Percentiles rank a stretch among this genome's conserved stretches.
Conservation (phyloP, 2,797 vertebrate genomes). For the Dromococcyx pavoninus region DNA sequence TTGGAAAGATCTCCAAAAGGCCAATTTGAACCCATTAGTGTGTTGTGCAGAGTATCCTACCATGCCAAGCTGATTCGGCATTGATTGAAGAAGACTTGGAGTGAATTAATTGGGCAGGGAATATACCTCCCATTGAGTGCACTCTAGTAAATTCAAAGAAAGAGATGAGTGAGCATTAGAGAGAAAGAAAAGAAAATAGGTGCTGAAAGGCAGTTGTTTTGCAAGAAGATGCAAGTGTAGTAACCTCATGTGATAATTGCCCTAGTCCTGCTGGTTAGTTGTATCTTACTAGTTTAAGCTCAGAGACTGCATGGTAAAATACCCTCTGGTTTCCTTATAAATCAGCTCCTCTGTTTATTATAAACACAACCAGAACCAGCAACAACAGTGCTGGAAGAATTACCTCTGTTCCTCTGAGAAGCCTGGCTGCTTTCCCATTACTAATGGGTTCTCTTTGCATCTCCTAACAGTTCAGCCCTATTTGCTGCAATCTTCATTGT, state of each 20-base stretch:
- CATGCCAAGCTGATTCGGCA: not conserved
- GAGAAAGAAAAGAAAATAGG: not conserved
- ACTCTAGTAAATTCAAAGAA: not conserved
- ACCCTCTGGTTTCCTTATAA: not conserved
- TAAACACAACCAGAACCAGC: not conserved
- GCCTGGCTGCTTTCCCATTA: not conserved
- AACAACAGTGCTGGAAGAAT: not conserved
- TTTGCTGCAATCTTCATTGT: not conserved
- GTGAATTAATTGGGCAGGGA: accelerated
- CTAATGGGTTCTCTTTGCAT: not conserved
- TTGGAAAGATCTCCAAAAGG: not conserved
- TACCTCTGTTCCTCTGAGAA: not conserved
- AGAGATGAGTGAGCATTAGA: not conserved
- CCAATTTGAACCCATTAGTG: not conserved
- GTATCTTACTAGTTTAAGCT: not conserved
- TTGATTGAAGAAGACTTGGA: not conserved
- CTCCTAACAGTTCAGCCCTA: not conserved
- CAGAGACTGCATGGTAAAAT: not conserved
- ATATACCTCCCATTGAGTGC: not conserved
- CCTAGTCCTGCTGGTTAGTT: not conserved
- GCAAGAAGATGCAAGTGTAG: not conserved
- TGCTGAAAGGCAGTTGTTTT: not conserved
- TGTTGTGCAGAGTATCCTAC: not conserved
- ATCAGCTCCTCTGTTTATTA: not conserved
- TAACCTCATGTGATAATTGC: not conserved